Conservation (phyloP, 2,888 invertebrate genomes). For the Brachyptera putata region DNA sequence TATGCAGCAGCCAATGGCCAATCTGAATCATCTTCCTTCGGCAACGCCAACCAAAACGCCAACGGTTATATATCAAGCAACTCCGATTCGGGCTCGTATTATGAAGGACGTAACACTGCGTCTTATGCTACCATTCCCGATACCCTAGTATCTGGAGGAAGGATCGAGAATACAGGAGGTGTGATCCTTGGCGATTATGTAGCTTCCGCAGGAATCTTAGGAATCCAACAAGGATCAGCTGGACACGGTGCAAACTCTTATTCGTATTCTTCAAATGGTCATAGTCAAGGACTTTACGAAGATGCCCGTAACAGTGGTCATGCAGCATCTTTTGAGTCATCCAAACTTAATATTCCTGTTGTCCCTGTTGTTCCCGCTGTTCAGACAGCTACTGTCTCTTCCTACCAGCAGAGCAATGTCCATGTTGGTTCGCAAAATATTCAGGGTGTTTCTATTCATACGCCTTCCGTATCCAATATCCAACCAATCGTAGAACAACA, state of each 20-base stretch:
- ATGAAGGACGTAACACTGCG: conserved; percentile 40
- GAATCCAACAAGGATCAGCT: background rate
- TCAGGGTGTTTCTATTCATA: background rate
- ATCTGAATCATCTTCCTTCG: too few relatives aligned
- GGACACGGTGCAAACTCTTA: background rate
- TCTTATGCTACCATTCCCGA: conserved; percentile 41
- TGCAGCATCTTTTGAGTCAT: background rate
- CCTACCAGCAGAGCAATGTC: background rate
- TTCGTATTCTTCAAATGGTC: too few relatives aligned
- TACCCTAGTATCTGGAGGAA: conserved; percentile 40
- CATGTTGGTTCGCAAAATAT: conserved; percentile 24
- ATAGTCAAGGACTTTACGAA: background rate
- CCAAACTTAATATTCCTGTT: background rate
- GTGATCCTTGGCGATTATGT: conserved; percentile 35
- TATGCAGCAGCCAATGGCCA: conserved; percentile 39
- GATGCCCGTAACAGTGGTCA: background rate
- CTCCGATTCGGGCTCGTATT: conserved; percentile 33
- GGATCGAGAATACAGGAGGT: conserved; percentile 37
- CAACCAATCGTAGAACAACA: conserved; percentile 44
- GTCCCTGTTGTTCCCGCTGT: background rate
- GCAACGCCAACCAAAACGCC: too few relatives aligned
- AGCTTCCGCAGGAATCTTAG: background rate
- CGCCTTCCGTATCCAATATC: conserved; percentile 36
- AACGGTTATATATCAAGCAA: too few relatives aligned
- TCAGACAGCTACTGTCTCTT: background rate